Conservation (phyloP, 2,797 vertebrate genomes). For the Poeciliopsis paucimaculata region DNA sequence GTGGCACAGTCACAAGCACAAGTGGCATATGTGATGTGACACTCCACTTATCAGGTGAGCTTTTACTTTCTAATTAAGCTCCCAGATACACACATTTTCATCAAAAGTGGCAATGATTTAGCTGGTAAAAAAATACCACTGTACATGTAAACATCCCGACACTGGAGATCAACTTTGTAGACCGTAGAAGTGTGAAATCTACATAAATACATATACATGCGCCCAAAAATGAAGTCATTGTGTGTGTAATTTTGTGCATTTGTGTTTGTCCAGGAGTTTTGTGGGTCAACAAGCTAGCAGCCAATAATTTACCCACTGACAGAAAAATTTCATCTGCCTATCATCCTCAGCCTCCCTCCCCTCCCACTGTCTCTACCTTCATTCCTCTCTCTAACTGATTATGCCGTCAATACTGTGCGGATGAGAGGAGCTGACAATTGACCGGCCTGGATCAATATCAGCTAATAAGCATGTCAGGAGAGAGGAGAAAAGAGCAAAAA, state of each 20-base stretch:
- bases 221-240: conserved; percentile 13
- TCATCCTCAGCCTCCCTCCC: conserved; percentile 74
- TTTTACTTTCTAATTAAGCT: conserved; percentile 55
- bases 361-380: conserved; percentile 76
- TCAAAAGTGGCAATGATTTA: conserved; percentile 9
- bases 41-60: conserved; percentile 75
- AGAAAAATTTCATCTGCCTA: conserved; percentile 97
- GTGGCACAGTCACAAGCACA: conserved; percentile 80
- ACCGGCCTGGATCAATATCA: conserved; percentile 97
- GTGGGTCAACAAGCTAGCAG: conserved; percentile 95
- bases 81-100: conserved; percentile 13
- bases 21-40: conserved; percentile 71
- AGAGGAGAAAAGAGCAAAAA: conserved; percentile 82
- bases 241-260: conserved; percentile 23
- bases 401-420: conserved; percentile 97
- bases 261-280: conserved; percentile 74
- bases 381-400: conserved; percentile 87
- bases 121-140: neutral
- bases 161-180: neutral
- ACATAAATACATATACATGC: conserved; percentile 4
- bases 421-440: conserved; percentile 99
- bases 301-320: conserved; percentile 98
- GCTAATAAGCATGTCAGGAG: conserved; percentile 99
- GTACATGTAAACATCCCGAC: neutral
- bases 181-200: neutral